Conservation (phyloP, 2,888 invertebrate species). For the Eristalis arbustorum region DNA sequence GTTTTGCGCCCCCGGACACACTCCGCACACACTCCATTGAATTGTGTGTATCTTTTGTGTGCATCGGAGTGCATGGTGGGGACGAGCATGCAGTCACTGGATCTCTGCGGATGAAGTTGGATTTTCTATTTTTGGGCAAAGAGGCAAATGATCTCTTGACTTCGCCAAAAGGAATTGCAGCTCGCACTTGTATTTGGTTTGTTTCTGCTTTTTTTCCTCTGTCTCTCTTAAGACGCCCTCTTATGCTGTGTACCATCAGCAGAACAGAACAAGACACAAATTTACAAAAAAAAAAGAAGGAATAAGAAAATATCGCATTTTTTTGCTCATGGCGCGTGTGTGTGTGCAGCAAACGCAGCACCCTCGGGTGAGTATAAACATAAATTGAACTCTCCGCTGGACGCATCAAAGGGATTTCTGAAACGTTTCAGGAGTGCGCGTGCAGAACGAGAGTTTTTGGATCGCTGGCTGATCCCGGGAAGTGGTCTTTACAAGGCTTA, state of each 20-base stretch:
- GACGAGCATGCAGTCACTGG: constrained; percentile 14
- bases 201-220: not conserved
- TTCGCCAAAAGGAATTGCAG: constrained; percentile 49
- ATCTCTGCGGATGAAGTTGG: constrained; percentile 43
- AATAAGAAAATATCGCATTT: not conserved
- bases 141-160: constrained; percentile 68
- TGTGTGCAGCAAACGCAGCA: not conserved
- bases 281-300: not conserved
- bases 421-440: not conserved
- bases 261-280: not conserved
- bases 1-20: not conserved
- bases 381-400: not conserved
- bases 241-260: constrained; percentile 16
- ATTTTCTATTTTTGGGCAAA: constrained; percentile 70
- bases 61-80: constrained; percentile 27
- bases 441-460: not conserved
- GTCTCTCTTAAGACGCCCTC: constrained; percentile 16
- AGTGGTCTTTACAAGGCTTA: too few species aligned
- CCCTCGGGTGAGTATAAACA: not conserved
- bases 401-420: not conserved
- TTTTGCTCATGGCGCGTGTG: too few species aligned
- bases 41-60: constrained; percentile 30
- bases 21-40: constrained; percentile 8
- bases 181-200: constrained; percentile 13
- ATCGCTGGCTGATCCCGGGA: too few species aligned